Evolutionary conservation across 35 echinoderm and acorn worm species (phyloP).

Genomic region (Patiria miniata): DNA sequence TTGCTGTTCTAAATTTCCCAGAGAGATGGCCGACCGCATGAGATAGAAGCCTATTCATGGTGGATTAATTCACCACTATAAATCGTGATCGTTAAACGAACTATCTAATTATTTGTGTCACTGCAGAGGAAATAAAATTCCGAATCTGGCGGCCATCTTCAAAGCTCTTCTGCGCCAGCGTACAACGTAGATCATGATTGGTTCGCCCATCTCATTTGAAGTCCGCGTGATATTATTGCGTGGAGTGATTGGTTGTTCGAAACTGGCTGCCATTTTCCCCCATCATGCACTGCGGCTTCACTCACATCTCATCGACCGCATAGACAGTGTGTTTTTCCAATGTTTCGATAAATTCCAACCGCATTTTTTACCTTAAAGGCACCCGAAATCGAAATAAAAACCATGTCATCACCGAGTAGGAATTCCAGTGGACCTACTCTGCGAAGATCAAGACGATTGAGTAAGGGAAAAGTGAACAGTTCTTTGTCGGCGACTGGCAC

Average conservation of each 20-base stretch:
- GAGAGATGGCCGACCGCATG: neutral
- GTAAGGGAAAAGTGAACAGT: constrained; percentile 67
- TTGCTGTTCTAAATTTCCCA: neutral
- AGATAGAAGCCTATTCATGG: neutral
- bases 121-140: neutral
- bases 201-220: neutral
- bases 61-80: neutral
- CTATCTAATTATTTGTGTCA: neutral
- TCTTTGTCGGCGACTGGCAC: constrained; percentile 80
- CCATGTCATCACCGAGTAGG: constrained; percentile 71
- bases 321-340: constrained; percentile 11
- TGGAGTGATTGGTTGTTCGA: constrained; percentile 27
- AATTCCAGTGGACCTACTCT: constrained; percentile 72
- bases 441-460: constrained; percentile 77
- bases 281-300: constrained; percentile 10
- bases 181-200: constrained; percentile 1
- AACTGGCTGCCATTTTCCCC: constrained; percentile 23
- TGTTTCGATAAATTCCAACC: constrained; percentile 22
- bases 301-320: constrained; percentile 24
- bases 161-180: neutral
- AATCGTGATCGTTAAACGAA: no score
- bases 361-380: constrained; percentile 23
- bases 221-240: constrained; percentile 32
- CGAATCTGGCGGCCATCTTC: constrained; percentile 27
- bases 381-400: constrained; percentile 32